Percentiles rank a stretch among this genome's conserved stretches.
These are phyloP conservation scores for Cheirogaleus major DNA, from an alignment of 2,797 vertebrate species.

Conservation along the genomic window DNA sequence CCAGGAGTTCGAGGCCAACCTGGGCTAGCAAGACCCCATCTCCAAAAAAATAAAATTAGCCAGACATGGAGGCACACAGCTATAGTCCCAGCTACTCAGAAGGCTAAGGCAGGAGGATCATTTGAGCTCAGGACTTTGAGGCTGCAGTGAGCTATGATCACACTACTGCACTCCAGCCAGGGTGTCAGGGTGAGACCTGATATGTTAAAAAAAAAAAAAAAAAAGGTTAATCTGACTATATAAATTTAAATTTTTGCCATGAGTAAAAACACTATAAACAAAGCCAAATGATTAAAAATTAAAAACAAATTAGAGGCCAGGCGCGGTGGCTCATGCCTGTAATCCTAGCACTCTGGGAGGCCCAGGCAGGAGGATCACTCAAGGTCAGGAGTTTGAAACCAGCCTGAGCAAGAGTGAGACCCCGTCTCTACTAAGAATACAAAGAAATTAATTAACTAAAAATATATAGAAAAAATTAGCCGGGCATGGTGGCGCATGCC, in stretches of 20 bases:
- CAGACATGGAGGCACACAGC: not conserved
- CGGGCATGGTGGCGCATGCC: no score
- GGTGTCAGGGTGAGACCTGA: not conserved
- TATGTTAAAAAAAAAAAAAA: not conserved
- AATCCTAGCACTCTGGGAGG: no score
- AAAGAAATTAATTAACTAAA: no score
- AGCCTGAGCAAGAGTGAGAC: no score
- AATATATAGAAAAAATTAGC: no score
- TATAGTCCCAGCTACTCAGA: not conserved
- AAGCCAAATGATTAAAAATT: slow-evolving; percentile 17
- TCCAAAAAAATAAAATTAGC: not conserved
- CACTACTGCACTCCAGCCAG: not conserved
- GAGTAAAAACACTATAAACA: not conserved
- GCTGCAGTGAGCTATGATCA: not conserved
- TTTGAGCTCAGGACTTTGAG: not conserved
- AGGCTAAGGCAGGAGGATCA: not conserved
- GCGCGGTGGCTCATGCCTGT: no score
- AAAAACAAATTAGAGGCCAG: no score
- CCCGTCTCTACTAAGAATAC: no score
- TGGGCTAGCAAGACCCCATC: not conserved
- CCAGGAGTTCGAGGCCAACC: no score
- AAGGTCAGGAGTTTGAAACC: no score
- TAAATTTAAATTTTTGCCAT: not conserved
- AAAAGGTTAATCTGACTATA: not conserved
- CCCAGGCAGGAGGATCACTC: no score